phyloP scores from a whole-genome alignment of 2,113 vertebrate species.

The Noturus placidus region DNA sequence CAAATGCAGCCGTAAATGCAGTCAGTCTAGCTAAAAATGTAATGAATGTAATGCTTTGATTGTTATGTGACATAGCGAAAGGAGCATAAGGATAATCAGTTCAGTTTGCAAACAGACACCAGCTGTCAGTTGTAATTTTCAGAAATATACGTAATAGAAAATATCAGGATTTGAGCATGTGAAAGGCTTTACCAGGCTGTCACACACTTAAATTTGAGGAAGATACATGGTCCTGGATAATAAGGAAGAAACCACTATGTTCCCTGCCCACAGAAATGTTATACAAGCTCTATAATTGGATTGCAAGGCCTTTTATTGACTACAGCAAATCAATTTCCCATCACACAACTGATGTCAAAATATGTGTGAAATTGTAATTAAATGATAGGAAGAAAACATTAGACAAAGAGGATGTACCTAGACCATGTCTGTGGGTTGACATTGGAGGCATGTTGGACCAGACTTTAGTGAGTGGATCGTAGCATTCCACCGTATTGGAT shows the following conservation, averaged over 20 bases:
- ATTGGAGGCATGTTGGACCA: slow-evolving; percentile 96
- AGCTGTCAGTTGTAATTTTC: background rate
- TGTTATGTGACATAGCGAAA: background rate
- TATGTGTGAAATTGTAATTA: background rate
- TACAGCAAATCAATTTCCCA: background rate
- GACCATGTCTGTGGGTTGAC: slow-evolving; percentile 95
- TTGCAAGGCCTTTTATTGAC: background rate
- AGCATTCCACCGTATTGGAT: slow-evolving; percentile 94
- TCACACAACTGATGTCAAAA: background rate
- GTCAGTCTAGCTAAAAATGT: background rate
- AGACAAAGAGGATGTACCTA: slow-evolving; percentile 74
- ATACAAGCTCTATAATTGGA: background rate
- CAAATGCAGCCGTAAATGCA: background rate
- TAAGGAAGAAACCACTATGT: slow-evolving; percentile 6
- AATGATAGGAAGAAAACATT: slow-evolving; percentile 7
- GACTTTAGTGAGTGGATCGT: slow-evolving; percentile 85
- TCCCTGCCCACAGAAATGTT: background rate
- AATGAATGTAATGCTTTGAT: background rate
- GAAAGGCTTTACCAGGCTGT: background rate
- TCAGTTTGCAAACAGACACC: background rate
- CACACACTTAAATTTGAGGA: background rate
- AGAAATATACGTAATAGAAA: background rate
- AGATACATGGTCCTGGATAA: background rate
- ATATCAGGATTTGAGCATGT: background rate
- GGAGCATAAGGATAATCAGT: background rate